These are phyloP conservation scores for Urocyon cinereoargenteus DNA, from an alignment of 2,797 vertebrate genomes.

Conservation along the genomic window DNA sequence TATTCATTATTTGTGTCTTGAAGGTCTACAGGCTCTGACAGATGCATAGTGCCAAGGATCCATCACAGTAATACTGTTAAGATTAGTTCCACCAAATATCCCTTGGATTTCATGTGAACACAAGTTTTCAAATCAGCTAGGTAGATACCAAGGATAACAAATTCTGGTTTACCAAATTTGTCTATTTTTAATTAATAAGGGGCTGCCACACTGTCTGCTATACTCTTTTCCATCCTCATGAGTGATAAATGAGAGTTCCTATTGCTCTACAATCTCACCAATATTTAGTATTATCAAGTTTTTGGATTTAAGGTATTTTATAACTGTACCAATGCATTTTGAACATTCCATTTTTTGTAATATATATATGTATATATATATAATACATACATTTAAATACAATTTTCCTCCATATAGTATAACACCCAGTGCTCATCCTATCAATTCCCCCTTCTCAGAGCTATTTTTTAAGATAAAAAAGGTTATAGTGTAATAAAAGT, in stretches of 20 bases:
- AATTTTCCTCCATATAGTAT: too few species aligned
- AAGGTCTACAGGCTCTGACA: not conserved
- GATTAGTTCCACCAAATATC: not conserved
- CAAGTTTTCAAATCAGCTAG: not conserved
- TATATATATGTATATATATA: too few species aligned
- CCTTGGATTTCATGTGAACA: not conserved
- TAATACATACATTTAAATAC: too few species aligned
- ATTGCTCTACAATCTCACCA: not conserved
- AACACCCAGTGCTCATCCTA: too few species aligned
- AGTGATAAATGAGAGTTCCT: not conserved
- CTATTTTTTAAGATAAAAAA: not conserved
- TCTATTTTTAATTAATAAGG: not conserved
- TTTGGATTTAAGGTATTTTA: not conserved
- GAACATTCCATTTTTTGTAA: not conserved
- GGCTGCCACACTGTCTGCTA: not conserved
- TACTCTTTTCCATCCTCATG: not conserved
- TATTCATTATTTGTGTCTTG: not conserved
- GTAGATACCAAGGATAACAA: not conserved
- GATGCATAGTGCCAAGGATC: not conserved
- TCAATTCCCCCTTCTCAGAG: too few species aligned
- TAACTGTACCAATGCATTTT: not conserved
- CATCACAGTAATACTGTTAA: too few species aligned
- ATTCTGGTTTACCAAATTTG: not conserved
- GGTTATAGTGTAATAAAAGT: not conserved
- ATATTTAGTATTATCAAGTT: not conserved